Base-by-base conservation (phyloP, 2,797 vertebrate species). In the Malacoraja senta region DNA sequence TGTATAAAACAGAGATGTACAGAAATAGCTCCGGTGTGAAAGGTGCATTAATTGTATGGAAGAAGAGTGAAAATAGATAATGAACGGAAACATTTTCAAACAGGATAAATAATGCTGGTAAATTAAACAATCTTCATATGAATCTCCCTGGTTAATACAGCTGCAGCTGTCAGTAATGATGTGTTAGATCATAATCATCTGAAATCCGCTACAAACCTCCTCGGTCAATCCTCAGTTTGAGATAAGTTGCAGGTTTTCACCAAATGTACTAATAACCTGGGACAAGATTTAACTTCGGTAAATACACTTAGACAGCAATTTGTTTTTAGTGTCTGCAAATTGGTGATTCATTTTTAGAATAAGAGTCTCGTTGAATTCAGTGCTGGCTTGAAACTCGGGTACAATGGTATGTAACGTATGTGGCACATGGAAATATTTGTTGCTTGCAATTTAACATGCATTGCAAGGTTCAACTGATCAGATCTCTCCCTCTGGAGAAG, bases 171-270 rank as follows among this genome's bases (percentile, higher is more conserved):
- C 68, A 35, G 71, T 74, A 92, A 92, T 92, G 35, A 76, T 92
- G 38, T 92, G 35, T 92, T 74, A 76, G 38, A 92, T 92, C 90
- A 53, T 92, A 92, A 92, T 92, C 71, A 76, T 29, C 71, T n/a
- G 71, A 29, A 76, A 53, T 92, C 12, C 12, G 26, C 44, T 76
- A 8, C 71, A 76, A 68, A 26, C 38, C 76, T 76, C 38, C 12
- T 92, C 58, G 71, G 90, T 76, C 71, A 92, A 92, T 17, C 72
- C 24, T 44, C 35, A 76, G 68, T 92, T 92, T 76, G 38, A 35
- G 38, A 92, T 58, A 26, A 74, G 26, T 15, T 72, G 38, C 38
- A 92, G 71, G 68, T 92, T 92, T 53, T 26, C 24, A 76, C n/a
- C 71, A 92, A 92, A 74, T 29, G 71, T 76, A 71, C 38, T 92